A percentile compares a stretch with the other conserved stretches of the same genome.
Evolutionary conservation across 2,797 vertebrate species (phyloP).

Genomic region (Uromys caudimaculatus): DNA sequence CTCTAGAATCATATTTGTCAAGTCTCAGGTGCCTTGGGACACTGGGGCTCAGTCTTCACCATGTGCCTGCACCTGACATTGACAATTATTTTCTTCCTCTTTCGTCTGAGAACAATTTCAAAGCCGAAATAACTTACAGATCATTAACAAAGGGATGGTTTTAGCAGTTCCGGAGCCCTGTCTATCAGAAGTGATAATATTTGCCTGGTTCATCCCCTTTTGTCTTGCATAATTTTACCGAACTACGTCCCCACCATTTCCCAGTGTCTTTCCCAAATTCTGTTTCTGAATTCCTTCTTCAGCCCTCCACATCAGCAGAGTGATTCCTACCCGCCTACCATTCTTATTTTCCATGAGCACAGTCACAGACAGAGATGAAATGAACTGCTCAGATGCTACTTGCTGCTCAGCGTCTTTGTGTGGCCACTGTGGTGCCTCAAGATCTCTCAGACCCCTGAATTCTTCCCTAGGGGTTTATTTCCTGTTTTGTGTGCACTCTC

Average conservation of each 20-base stretch:
- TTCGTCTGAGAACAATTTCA: background rate
- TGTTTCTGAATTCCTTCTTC: background rate
- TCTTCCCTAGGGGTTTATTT: background rate
- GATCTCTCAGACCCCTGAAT: background rate
- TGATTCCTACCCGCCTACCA: background rate
- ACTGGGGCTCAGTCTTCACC: background rate
- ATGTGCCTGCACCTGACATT: background rate
- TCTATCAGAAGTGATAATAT: background rate
- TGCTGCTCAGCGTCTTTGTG: background rate
- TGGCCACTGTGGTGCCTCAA: background rate
- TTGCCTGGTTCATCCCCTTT: background rate
- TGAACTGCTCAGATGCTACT: background rate
- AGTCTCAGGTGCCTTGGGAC: background rate
- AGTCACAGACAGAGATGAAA: background rate
- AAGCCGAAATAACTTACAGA: slow-evolving; percentile 36
- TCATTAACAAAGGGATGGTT: background rate
- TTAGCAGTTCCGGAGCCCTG: background rate
- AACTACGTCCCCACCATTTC: accelerated
- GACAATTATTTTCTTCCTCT: slow-evolving; percentile 34
- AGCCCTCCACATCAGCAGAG: background rate
- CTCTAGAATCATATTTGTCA: background rate
- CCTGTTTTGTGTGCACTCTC: background rate
- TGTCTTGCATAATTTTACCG: background rate
- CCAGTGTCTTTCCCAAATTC: background rate
- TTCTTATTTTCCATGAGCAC: accelerated